Base-by-base conservation (phyloP, 2,888 invertebrate species). In the Ormyrus labotus region DNA sequence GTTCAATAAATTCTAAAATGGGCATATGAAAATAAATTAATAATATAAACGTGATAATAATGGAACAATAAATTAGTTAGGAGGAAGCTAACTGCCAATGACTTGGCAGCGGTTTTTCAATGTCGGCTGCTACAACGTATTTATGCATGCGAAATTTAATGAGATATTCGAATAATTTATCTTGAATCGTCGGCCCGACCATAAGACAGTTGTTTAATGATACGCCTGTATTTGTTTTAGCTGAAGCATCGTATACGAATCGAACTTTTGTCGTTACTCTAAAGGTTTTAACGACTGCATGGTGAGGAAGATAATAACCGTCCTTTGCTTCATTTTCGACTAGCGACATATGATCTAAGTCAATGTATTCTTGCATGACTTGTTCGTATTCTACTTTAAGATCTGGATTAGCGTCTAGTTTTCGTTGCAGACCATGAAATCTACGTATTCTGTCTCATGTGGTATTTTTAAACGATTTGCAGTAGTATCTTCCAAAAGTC, bases 81-180 rank as follows among this genome's bases (percentile, higher is more conserved):
- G n/a, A n/a, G n/a, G n/a, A n/a, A n/a, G n/a, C n/a, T n/a, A n/a
- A n/a, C n/a, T n/a, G n/a, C n/a, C n/a, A n/a, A n/a, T 80, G 9
- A n/a, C n/a, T n/a, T n/a, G n/a, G n/a, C n/a, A n/a, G n/a, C n/a
- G n/a, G n/a, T n/a, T n/a, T n/a, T n/a, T 60, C 78, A 2, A 78
- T 64, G 13, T 78, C 78, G 6, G 78, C 80, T 9, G 75, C 79
- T 1, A 76, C 34, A 5, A 81, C 81, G 58, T 64, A 81, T 5
- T 11, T 47, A 53, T 81, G 73, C 2, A 45, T 60, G 0, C 81
- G 68, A 68, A 82, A 82, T 13, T 76, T 67, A 6, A 73, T 50
- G 45, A 58, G n/a, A 6, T 53, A 53, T 10, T 51, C 34, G 34
- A 51, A 19, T 0, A 87, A 53, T 47, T 85, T 83, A 48, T 64